These are phyloP conservation scores for Ptychodera flava DNA, from an alignment of 35 echinoderm and acorn worm species.

Conservation along the genomic window DNA sequence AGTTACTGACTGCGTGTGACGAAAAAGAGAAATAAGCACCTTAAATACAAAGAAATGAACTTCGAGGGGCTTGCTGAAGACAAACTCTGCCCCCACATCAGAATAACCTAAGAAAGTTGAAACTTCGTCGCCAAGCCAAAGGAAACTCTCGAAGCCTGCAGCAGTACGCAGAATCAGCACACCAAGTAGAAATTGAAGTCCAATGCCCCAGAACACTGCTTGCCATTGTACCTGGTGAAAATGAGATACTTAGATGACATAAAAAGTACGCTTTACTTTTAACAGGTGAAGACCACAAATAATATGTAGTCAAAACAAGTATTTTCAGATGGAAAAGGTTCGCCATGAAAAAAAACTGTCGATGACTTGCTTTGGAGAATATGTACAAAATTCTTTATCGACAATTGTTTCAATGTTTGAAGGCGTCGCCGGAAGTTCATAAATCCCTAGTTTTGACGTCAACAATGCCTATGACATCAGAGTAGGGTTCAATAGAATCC, in stretches of 20 bases:
- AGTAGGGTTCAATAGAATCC: no score
- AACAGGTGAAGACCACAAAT: neutral
- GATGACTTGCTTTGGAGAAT: neutral
- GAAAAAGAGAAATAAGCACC: no score
- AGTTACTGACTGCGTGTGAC: no score
- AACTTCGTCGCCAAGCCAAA: constrained; percentile 67
- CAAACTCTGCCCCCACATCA: constrained; percentile 73
- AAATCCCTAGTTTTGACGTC: no score
- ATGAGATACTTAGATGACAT: neutral
- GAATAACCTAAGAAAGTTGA: constrained; percentile 83
- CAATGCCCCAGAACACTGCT: constrained; percentile 90
- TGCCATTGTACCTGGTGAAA: constrained; percentile 65
- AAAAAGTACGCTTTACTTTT: neutral
- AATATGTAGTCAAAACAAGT: neutral
- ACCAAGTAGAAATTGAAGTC: constrained; percentile 77
- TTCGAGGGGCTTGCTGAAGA: constrained; percentile 68
- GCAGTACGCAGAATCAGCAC: constrained; percentile 76
- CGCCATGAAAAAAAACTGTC: neutral
- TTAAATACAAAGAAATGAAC: constrained; percentile 61
- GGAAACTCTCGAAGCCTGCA: constrained; percentile 58
- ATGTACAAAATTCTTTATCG: neutral
- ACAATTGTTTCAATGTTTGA: no score
- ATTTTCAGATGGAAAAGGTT: neutral
- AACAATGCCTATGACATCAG: no score
- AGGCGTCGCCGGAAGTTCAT: no score